Evolutionary conservation across 1,140 invertebrate species (phyloP).

Genomic region (Lutraria rhynchaena): DNA sequence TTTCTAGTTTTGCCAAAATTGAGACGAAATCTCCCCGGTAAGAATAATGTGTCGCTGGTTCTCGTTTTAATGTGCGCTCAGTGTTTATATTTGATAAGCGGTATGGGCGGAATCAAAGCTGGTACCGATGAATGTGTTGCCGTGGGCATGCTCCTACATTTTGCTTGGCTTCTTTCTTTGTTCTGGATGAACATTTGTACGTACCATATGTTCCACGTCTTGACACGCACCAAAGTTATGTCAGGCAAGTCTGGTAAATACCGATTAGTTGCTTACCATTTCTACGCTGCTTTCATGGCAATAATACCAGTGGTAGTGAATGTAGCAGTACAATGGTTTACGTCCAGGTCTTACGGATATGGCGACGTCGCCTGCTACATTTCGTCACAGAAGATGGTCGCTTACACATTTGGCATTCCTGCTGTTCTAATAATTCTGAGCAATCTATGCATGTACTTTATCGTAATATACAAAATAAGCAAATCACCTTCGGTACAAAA

Average conservation of each 20-base stretch:
- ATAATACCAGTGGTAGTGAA: not conserved
- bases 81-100: not conserved
- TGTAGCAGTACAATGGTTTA: not conserved
- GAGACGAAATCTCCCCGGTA: slow-evolving; percentile 11
- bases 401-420: slow-evolving; percentile 7
- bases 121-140: not conserved
- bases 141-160: slow-evolving; percentile 2
- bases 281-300: not conserved
- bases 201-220: slow-evolving; percentile 10
- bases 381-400: not conserved
- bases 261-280: not conserved
- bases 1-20: not conserved
- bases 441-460: slow-evolving; percentile 6
- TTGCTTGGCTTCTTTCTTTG: slow-evolving; percentile 9
- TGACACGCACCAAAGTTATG: not conserved
- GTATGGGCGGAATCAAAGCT: not conserved
- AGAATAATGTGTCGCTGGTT: slow-evolving; percentile 10
- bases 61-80: not conserved
- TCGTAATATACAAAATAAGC: slow-evolving; percentile 7
- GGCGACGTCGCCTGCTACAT: slow-evolving; percentile 12
- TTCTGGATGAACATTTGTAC: slow-evolving; percentile 43
- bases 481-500: not conserved
- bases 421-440: not conserved
- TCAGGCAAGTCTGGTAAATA: not conserved
- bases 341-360: not conserved